Conservation (phyloP, 92 coral and sea anemone genomes). For the Palythoa heliodiscus region DNA sequence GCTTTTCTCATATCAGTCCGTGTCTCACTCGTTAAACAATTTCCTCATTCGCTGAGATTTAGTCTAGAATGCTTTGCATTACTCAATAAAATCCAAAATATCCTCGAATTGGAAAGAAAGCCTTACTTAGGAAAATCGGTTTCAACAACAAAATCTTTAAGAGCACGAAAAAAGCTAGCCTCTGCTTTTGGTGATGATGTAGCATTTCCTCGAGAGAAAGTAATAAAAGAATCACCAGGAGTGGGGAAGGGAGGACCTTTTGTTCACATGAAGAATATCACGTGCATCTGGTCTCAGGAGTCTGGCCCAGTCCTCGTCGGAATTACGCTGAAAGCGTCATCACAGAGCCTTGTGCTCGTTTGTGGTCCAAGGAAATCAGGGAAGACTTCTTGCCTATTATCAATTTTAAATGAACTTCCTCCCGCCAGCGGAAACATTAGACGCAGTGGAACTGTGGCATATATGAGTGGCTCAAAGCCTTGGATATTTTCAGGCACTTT, state of each 20-base stretch:
- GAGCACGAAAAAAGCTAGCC: constrained; percentile 43
- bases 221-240: background rate
- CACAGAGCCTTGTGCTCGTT: constrained; percentile 29
- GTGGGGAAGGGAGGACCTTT: background rate
- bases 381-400: constrained; percentile 20
- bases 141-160: constrained; percentile 24
- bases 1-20: constrained; percentile 32
- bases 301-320: constrained; percentile 39
- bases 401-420: constrained; percentile 38
- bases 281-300: constrained; percentile 34
- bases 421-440: constrained; percentile 22
- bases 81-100: constrained; percentile 24
- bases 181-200: constrained; percentile 15
- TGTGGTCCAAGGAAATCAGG: constrained; percentile 42
- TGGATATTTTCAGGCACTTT: constrained; percentile 33
- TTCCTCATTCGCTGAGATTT: constrained; percentile 26
- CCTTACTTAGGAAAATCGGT: constrained; percentile 19
- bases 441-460: constrained; percentile 24
- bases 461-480: constrained; percentile 22
- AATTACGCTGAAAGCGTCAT: constrained; percentile 19
- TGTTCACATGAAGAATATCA: constrained; percentile 17
- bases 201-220: constrained; percentile 25
- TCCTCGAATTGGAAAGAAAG: constrained; percentile 27
- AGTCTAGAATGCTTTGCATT: constrained; percentile 20
- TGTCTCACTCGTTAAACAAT: constrained; percentile 19